phyloP scores from a whole-genome alignment of 1,140 invertebrate genomes.

The Magallana gigas region DNA sequence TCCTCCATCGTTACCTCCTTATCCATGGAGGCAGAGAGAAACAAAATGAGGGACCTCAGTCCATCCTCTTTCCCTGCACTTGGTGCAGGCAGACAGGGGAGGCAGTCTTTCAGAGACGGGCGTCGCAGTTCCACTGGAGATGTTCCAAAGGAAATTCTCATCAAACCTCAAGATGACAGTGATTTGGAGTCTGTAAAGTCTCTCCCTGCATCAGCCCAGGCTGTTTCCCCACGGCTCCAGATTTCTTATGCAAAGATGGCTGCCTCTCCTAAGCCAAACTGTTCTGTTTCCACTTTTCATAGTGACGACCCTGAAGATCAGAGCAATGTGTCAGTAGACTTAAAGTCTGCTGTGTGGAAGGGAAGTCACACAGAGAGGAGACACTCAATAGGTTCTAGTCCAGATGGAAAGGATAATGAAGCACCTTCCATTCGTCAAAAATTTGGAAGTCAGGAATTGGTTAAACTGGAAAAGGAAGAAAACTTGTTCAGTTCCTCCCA shows the following conservation, averaged over 20 bases:
- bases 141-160: slow-evolving; percentile 59
- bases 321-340: slow-evolving; percentile 50
- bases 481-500: slow-evolving; percentile 11
- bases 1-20: slow-evolving; percentile 33
- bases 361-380: slow-evolving; percentile 71
- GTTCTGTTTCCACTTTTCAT: slow-evolving; percentile 48
- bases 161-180: slow-evolving; percentile 69
- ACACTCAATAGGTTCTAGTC: slow-evolving; percentile 75
- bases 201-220: slow-evolving; percentile 66
- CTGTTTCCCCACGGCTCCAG: slow-evolving; percentile 60
- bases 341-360: slow-evolving; percentile 69
- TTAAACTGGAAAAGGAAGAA: slow-evolving; percentile 43
- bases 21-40: slow-evolving; percentile 44
- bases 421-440: slow-evolving; percentile 53
- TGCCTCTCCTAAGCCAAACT: slow-evolving; percentile 63
- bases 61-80: slow-evolving; percentile 74
- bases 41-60: slow-evolving; percentile 68
- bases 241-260: slow-evolving; percentile 74
- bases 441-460: slow-evolving; percentile 59
- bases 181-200: slow-evolving; percentile 76
- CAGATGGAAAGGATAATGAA: slow-evolving; percentile 63
- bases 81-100: slow-evolving; percentile 47
- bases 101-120: slow-evolving; percentile 59
- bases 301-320: slow-evolving; percentile 50
- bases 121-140: slow-evolving; percentile 73